These are phyloP conservation scores for Himalopsyche anomala DNA, from an alignment of 2,888 invertebrate genomes.

Conservation along the genomic window DNA sequence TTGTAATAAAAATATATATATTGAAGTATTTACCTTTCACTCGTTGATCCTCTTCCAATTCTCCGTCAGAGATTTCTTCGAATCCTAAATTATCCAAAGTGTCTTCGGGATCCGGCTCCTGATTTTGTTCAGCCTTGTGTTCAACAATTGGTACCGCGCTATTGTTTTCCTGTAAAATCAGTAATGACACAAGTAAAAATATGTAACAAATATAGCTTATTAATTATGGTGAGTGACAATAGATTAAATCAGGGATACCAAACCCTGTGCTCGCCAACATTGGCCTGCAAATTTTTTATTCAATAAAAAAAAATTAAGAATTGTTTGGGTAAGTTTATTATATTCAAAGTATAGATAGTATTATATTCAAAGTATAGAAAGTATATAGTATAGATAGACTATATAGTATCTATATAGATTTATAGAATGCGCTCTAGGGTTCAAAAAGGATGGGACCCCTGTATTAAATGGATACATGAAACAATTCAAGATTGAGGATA, in stretches of 20 bases:
- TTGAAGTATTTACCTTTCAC: conserved; percentile 72
- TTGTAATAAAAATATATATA: background rate
- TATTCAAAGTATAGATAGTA: too few species aligned
- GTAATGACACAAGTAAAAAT: background rate
- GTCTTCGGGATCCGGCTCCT: conserved; percentile 82
- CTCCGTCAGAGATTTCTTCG: conserved; percentile 94
- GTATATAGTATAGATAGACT: too few species aligned
- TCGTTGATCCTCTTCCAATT: conserved; percentile 88
- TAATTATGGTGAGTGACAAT: conserved; percentile 47
- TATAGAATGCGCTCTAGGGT: too few species aligned
- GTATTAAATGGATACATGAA: too few species aligned
- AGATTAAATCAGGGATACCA: background rate
- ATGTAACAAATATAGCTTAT: background rate
- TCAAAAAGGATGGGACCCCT: too few species aligned
- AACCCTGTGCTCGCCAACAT: too few species aligned
- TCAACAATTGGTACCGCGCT: conserved; percentile 41
- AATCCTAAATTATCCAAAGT: conserved; percentile 87
- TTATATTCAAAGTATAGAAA: too few species aligned
- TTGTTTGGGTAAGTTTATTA: too few species aligned
- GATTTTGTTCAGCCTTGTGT: conserved; percentile 67
- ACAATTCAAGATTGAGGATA: background rate
- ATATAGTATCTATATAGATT: too few species aligned
- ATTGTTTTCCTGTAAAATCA: conserved; percentile 47
- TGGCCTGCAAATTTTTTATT: too few species aligned
- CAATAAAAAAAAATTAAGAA: too few species aligned